Evolutionary conservation across 1,140 invertebrate species (phyloP).

Genomic region (Psilanteris sp.): DNA sequence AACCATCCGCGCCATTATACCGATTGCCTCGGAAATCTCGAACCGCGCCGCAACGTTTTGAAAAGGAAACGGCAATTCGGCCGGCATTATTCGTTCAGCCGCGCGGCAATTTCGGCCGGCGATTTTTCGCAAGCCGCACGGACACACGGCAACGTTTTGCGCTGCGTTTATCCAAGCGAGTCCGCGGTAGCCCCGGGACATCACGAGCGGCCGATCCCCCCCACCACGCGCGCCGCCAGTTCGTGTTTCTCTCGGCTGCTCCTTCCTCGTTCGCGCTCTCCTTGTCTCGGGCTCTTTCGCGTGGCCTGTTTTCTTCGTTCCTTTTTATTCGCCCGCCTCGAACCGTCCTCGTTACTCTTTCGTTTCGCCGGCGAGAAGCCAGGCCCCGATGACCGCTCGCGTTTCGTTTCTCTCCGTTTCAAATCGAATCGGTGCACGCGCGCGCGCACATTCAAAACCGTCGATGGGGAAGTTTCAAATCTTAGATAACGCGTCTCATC

Average conservation of each 20-base stretch:
- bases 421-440: no score
- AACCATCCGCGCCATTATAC: no score
- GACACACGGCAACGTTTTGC: constrained; percentile 53
- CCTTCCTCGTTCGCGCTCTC: constrained; percentile 6
- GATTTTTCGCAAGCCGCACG: constrained; percentile 33
- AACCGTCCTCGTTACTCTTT: constrained; percentile 43
- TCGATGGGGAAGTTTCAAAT: no score
- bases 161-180: constrained; percentile 66
- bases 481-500: no score
- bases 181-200: constrained; percentile 76
- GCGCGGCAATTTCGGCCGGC: constrained; percentile 3
- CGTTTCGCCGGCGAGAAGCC: constrained; percentile 15
- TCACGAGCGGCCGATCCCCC: constrained; percentile 70
- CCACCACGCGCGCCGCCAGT: constrained; percentile 7
- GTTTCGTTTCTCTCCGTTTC: no score
- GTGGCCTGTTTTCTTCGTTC: constrained; percentile 42
- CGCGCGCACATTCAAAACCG: no score
- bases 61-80: no score
- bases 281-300: constrained; percentile 9
- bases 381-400: constrained; percentile 8
- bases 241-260: constrained; percentile 18
- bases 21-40: no score
- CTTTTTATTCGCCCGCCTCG: constrained; percentile 17
- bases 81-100: no score
- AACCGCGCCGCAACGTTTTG: no score